Evolutionary conservation across 2,113 vertebrate species (phyloP).

Genomic region (Eira barbara): DNA sequence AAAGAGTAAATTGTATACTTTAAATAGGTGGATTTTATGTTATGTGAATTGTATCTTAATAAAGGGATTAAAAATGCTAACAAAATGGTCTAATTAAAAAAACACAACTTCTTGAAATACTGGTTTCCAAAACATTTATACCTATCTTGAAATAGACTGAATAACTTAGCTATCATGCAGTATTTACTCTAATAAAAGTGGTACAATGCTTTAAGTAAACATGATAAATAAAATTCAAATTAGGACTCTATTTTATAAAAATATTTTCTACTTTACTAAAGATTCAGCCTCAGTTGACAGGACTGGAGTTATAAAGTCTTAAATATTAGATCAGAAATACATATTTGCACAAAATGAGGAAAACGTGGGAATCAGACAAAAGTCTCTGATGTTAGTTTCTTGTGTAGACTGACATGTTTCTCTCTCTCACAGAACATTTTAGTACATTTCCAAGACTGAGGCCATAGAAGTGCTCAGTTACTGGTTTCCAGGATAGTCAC

Average conservation of each 20-base stretch:
- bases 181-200: not conserved
- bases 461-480: not conserved
- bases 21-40: not conserved
- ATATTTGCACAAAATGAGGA: not conserved
- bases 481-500: not conserved
- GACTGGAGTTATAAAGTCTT: not conserved
- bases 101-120: not conserved
- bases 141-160: not conserved
- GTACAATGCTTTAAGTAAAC: not conserved
- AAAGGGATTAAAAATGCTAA: not conserved
- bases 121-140: not conserved
- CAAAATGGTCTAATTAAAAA: not conserved
- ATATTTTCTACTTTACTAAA: conserved; percentile 19
- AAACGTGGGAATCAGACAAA: not conserved
- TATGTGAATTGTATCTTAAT: not conserved
- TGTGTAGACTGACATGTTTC: not conserved
- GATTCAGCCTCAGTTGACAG: not conserved
- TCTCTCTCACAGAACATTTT: not conserved
- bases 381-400: not conserved
- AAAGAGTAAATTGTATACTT: not conserved
- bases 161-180: not conserved
- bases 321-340: not conserved
- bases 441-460: not conserved
- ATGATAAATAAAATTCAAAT: not conserved
- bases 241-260: not conserved